Percentiles rank a stretch among this genome's conserved stretches.
Evolutionary conservation across 1,140 invertebrate genomes (phyloP).

Genomic region (Caerostris extrusa): DNA sequence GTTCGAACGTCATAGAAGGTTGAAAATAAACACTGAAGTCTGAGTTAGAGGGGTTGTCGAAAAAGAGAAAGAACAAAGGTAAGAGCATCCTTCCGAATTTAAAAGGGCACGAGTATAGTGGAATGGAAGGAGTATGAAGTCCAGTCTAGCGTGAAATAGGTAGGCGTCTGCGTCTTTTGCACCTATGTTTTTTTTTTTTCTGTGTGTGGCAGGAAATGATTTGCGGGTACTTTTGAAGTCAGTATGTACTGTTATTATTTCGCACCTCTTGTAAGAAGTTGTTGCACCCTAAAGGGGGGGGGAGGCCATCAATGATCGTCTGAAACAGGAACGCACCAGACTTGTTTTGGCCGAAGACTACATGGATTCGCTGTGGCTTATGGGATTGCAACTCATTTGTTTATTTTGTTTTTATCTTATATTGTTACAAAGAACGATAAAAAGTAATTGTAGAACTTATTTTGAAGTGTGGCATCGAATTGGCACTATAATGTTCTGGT

Average conservation of each 20-base stretch:
- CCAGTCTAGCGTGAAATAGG: slow-evolving; percentile 60
- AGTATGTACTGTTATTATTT: slow-evolving; percentile 21
- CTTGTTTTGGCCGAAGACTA: no score
- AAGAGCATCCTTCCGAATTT: not conserved
- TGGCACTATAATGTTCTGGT: no score
- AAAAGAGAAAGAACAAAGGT: not conserved
- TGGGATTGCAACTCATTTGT: no score
- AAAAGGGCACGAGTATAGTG: slow-evolving; percentile 47
- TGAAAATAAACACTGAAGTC: slow-evolving; percentile 16
- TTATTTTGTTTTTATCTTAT: no score
- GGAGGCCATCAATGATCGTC: not conserved
- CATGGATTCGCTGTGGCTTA: no score
- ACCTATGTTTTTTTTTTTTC: not conserved
- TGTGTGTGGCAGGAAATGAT: slow-evolving; percentile 52
- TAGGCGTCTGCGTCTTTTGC: slow-evolving; percentile 9
- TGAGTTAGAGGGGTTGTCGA: not conserved
- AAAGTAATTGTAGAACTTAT: no score
- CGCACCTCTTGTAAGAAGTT: not conserved
- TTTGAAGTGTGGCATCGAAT: no score
- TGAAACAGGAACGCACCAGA: no score
- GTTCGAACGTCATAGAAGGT: not conserved
- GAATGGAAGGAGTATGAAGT: slow-evolving; percentile 2
- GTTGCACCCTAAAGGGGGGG: not conserved
- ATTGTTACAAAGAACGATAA: no score
- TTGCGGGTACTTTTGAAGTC: slow-evolving; percentile 15